Evolutionary conservation across 2,888 invertebrate species (phyloP), one percentile per base, ranked within the genome.

Genomic region (Eupithecia pulchellata): DNA sequence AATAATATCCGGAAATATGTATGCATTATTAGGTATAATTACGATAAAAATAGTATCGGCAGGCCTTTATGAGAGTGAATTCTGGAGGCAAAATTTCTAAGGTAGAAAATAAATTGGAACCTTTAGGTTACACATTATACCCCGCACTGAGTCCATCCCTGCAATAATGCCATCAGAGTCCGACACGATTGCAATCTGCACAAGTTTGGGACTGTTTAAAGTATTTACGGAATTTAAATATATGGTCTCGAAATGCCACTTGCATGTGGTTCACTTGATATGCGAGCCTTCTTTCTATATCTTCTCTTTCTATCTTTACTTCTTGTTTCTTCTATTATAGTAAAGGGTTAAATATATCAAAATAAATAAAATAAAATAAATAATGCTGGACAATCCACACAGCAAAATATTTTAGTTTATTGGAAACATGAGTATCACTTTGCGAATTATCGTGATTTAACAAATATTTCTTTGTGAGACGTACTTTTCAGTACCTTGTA

Each of bases 181-280:
- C 88, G 90, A 88, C 87, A 82, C 77, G 85, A 87, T 87, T 90
- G 88, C 87, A 85, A 89, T 88, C 87, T 87, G 87, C 88, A 87
- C 87, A 85, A 89, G 85, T 84, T 90, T 90, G 84, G 86, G 83
- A 85, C 88, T 83, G 83, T 86, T 83, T 84, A 84, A 83, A 84
- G 11, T 25, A 52, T 86, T 85, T 86, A 84, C 82, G 79, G 82
- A 75, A 74, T 85, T 84, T 82, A 84, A 83, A 85, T 86, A 81
- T 86, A 82, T 85, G 84, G 86, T 86, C 85, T 88, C 82, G 81
- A 79, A 92, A 91, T 84, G 76, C 91, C 91, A 92, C 91, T 89
- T 90, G 75, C 68, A 90, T 91, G 90, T 91, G 92, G 91, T 74
- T 55, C 55, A 66, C 68, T 69, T 74, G 68, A 71, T 57, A 75